Percentiles rank a stretch among this genome's conserved stretches.
phyloP scores from a whole-genome alignment of 2,888 invertebrate species.

The Tillus elongatus region DNA sequence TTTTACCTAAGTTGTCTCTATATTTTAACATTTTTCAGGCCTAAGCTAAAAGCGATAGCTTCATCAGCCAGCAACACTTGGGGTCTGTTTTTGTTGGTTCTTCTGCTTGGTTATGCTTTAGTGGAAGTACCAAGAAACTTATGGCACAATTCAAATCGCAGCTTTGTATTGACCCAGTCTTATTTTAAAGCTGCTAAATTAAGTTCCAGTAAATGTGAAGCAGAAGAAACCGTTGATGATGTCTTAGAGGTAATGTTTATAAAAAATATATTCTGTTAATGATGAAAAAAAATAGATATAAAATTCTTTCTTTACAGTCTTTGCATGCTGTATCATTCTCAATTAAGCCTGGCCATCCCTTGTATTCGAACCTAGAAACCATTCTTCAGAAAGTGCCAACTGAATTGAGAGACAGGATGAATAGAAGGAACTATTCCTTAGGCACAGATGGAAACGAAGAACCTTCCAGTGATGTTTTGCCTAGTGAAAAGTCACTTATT shows the following conservation, averaged over 20 bases:
- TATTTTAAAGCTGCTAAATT: slow-evolving; percentile 93
- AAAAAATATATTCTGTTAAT: slow-evolving; percentile 7
- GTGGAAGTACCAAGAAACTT: slow-evolving; percentile 89
- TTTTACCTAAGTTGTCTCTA: too few relatives aligned
- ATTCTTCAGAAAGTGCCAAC: slow-evolving; percentile 81
- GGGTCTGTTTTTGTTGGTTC: slow-evolving; percentile 90
- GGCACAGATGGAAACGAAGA: slow-evolving; percentile 50
- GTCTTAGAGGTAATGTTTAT: slow-evolving; percentile 67
- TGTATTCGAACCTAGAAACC: slow-evolving; percentile 75
- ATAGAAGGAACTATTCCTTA: slow-evolving; percentile 47
- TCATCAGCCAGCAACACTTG: slow-evolving; percentile 99
- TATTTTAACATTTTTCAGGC: slow-evolving; percentile 42
- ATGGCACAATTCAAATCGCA: slow-evolving; percentile 84
- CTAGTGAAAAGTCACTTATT: slow-evolving; percentile 77
- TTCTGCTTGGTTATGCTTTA: slow-evolving; percentile 88
- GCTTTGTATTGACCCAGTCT: slow-evolving; percentile 72
- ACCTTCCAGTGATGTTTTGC: slow-evolving; percentile 54
- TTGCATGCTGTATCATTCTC: slow-evolving; percentile 72
- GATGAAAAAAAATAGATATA: neutral
- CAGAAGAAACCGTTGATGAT: slow-evolving; percentile 94
- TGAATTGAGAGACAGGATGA: slow-evolving; percentile 66
- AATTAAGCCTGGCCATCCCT: slow-evolving; percentile 64
- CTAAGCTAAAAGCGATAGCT: slow-evolving; percentile 90
- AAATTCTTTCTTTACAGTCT: slow-evolving; percentile 63
- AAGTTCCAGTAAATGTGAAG: slow-evolving; percentile 91